Base-by-base conservation (phyloP, 1,140 invertebrate species). In the Penaeus indicus region DNA sequence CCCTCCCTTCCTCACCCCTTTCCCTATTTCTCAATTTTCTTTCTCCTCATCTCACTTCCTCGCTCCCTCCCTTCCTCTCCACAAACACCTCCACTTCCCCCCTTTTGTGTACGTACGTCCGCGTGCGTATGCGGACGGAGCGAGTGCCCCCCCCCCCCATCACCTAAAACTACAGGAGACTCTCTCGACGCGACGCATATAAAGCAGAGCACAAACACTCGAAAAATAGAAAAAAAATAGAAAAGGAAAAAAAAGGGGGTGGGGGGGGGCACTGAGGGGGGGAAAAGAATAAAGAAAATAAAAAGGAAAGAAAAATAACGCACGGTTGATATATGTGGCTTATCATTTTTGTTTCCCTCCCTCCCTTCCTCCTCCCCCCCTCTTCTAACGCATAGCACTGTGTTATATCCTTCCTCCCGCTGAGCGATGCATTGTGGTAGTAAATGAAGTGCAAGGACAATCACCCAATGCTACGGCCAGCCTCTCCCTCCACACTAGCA, bases 81-180 rank as follows among this genome's bases (percentile, higher is more conserved):
- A 18, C 22, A 18, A 25, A 18, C n/a, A 32, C 25, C 1, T 11
- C 18, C 21, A 16, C 72, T 32, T 21, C 72, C 42, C 47, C 27
- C 27, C 42, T 27, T 78, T 32, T 32, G 75, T 78, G 75, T 32
- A 47, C 47, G 75, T 32, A 47, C 47, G 77, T 42, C 38, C n/a
- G 77, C 60, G 77, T 79, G 77, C 38, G 77, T 79, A 32, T 79
- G 77, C 60, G 32, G 27, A n/a, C 19, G 25, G 19, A 19, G 72
- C 42, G 25, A 13, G 64, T n/a, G 80, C 16, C 25, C n/a, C 38
- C 54, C 54, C n/a, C 47, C 47, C 38, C 54, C 54, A 54, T 54
- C 54, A 11, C 54, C 54, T 54, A 54, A 54, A 11, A 54, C 54
- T 11, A 11, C 54, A 54, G 54, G 54, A 54, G 16, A 54, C 10